Conservation (phyloP, 1,140 invertebrate species). For the Drosophila orena region DNA sequence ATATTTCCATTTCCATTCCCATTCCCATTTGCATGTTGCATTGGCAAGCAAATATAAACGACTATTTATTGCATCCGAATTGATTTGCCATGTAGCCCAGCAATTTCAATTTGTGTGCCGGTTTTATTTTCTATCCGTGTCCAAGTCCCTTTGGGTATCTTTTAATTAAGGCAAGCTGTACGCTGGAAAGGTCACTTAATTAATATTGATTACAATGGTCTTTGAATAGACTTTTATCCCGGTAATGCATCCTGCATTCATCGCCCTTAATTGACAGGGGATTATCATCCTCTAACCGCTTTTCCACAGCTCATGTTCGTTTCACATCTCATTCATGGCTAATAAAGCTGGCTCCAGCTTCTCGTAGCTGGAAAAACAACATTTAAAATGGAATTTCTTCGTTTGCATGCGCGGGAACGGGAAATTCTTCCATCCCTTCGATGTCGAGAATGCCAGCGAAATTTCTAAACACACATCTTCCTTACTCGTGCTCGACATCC, state of each 20-base stretch:
- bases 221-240: slow-evolving; percentile 28
- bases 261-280: slow-evolving; percentile 62
- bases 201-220: slow-evolving; percentile 72
- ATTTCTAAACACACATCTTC: slow-evolving; percentile 1
- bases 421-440: slow-evolving; percentile 5
- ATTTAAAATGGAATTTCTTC: slow-evolving; percentile 47
- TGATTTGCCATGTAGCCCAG: slow-evolving; percentile 23
- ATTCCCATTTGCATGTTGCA: slow-evolving; percentile 59
- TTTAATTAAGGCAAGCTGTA: slow-evolving; percentile 56
- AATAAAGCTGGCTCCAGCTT: slow-evolving; percentile 17
- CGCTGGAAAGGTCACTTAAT: slow-evolving; percentile 44
- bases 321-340: slow-evolving; percentile 22
- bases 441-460: slow-evolving; percentile 7
- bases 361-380: slow-evolving; percentile 27
- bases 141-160: slow-evolving; percentile 17
- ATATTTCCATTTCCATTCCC: neutral
- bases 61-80: slow-evolving; percentile 57
- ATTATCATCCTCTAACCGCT: slow-evolving; percentile 17
- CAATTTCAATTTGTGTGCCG: slow-evolving; percentile 46
- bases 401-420: slow-evolving; percentile 28
- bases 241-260: slow-evolving; percentile 66
- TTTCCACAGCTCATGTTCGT: neutral
- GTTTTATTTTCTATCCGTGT: slow-evolving; percentile 14
- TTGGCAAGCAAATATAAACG: slow-evolving; percentile 64
- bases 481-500: neutral